phyloP scores from a whole-genome alignment of 2,797 vertebrate species.

The Coregonus suidteri region DNA sequence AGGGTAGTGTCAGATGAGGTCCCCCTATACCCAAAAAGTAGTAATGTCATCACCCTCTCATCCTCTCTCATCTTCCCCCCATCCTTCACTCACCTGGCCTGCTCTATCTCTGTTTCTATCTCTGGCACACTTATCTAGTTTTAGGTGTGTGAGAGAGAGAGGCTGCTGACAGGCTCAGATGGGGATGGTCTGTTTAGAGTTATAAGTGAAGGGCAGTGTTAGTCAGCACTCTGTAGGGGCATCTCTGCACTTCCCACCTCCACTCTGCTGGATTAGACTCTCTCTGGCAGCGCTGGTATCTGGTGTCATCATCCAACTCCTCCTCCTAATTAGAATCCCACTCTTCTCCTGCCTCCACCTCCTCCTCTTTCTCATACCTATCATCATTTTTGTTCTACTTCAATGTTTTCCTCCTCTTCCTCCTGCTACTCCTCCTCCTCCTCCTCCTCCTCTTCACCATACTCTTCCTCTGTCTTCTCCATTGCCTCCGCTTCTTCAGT shows the following conservation, averaged over 20 bases:
- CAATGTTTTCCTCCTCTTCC: background rate
- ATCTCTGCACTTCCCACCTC: background rate
- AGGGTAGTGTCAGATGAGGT: no score
- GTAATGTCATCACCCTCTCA: no score
- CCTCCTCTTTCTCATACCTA: background rate
- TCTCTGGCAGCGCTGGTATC: background rate
- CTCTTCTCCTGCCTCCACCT: no score
- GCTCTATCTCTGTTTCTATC: no score
- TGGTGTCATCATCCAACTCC: background rate
- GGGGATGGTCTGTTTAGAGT: background rate
- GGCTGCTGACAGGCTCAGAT: conserved; percentile 1
- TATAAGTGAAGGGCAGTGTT: background rate
- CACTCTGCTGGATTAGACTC: background rate
- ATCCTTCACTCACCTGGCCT: background rate
- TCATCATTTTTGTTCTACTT: no score
- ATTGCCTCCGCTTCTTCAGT: no score
- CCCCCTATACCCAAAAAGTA: no score
- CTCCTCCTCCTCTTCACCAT: background rate
- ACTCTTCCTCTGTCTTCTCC: background rate
- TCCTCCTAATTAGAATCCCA: background rate
- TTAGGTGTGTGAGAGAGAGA: background rate
- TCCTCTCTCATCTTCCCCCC: no score
- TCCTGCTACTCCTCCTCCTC: background rate
- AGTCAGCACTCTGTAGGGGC: conserved; percentile 10
- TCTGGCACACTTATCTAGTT: background rate